phyloP scores from a whole-genome alignment of 2,797 vertebrate genomes.

The Myotis findleyi region DNA sequence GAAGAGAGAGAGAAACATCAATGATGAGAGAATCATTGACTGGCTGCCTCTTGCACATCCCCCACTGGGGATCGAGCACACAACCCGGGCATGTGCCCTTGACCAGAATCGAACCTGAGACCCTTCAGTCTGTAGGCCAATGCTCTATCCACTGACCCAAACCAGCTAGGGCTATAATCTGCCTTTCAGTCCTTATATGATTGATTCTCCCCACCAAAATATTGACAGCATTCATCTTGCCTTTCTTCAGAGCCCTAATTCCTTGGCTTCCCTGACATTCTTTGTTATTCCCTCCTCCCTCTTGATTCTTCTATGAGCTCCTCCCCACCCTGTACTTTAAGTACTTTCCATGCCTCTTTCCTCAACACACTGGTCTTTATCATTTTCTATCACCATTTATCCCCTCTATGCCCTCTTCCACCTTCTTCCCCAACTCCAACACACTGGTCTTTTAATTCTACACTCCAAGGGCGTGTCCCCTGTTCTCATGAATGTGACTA shows the following conservation, averaged over 20 bases:
- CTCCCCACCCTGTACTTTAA: not conserved
- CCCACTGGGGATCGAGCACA: no score
- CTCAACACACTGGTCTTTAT: not conserved
- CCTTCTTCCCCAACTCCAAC: not conserved
- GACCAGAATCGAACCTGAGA: no score
- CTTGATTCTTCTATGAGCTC: not conserved
- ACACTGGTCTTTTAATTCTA: not conserved
- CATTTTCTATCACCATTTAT: not conserved
- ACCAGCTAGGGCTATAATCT: not conserved
- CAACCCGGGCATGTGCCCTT: no score
- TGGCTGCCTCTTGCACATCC: no score
- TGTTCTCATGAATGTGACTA: not conserved
- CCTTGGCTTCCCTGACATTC: not conserved
- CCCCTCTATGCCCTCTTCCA: no score
- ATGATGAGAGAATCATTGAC: no score
- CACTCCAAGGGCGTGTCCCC: not conserved
- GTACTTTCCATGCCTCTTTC: not conserved
- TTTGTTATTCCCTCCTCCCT: not conserved
- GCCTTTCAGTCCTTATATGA: not conserved
- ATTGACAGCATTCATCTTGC: fast-evolving
- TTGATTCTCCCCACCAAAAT: not conserved
- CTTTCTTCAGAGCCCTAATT: not conserved
- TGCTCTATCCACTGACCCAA: no score
- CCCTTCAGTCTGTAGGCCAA: no score
- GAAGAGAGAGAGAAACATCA: no score